Evolutionary conservation across 1,140 invertebrate species (phyloP).

Genomic region (Euura saliciscinereae): DNA sequence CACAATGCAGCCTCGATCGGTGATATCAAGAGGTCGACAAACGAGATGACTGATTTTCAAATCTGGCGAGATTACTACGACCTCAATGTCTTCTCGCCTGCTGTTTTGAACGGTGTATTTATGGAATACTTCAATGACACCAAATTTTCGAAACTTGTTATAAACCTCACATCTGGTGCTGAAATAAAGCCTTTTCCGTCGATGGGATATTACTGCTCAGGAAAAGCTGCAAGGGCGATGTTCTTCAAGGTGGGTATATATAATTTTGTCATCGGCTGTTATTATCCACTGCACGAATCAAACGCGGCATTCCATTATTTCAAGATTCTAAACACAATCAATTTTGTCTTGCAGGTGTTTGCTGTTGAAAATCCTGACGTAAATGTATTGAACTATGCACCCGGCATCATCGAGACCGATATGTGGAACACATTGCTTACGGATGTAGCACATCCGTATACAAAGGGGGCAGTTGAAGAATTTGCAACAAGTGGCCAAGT

Average conservation of each 20-base stretch:
- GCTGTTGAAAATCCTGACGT: constrained; percentile 76
- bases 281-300: constrained; percentile 5
- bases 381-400: constrained; percentile 83
- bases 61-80: constrained; percentile 70
- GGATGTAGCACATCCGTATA: constrained; percentile 63
- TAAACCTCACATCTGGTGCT: constrained; percentile 84
- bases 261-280: not conserved
- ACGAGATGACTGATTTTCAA: constrained; percentile 62
- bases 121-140: constrained; percentile 59
- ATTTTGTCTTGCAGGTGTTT: constrained; percentile 55
- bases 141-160: constrained; percentile 55
- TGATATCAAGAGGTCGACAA: constrained; percentile 65
- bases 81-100: constrained; percentile 76
- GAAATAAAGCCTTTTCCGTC: constrained; percentile 77
- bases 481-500: constrained; percentile 61
- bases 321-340: not conserved
- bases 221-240: constrained; percentile 84
- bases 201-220: constrained; percentile 79
- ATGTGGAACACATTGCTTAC: constrained; percentile 76
- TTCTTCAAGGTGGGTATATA: constrained; percentile 66
- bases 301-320: not conserved
- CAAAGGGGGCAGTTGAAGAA: constrained; percentile 67
- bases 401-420: constrained; percentile 84
- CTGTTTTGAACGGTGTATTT: constrained; percentile 75
- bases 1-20: constrained; percentile 88